Evolutionary conservation across 1,140 invertebrate species (phyloP), one percentile per base, ranked within the genome.

Genomic region (Drosophila ficusphila): DNA sequence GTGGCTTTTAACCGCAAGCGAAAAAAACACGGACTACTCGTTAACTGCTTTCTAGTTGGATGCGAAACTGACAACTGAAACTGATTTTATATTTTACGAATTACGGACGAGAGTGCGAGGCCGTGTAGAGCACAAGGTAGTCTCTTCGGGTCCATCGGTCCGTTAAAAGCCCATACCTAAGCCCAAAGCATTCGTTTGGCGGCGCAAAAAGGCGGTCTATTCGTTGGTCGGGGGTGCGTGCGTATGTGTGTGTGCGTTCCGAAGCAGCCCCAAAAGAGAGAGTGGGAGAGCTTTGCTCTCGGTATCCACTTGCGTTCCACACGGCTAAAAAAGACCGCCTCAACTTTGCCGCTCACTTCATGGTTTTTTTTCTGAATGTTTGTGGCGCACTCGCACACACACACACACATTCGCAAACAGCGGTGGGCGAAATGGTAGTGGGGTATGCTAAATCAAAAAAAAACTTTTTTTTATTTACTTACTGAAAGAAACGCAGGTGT

Each of bases 41-140:
- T 71, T 89, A 82, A 83, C 76, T 90, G 88, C 81, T 90, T 90
- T 90, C 89, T 86, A 90, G 89, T 90, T 90, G 89, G 89, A 90
- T 89, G 85, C 85, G 85, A 90, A 90, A 89, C 78, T 76, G 81
- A 89, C 81, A 90, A 90, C 79, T 90, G 89, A 90, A 90, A 90
- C 83, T 90, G 89, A 90, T 89, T 89, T 77, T n/a, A n/a, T n/a
- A n/a, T n/a, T n/a, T n/a, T n/a, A n/a, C n/a, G n/a, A n/a, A n/a
- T n/a, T n/a, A n/a, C n/a, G n/a, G n/a, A n/a, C n/a, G n/a, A n/a
- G n/a, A n/a, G n/a, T n/a, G n/a, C n/a, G n/a, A n/a, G n/a, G n/a
- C n/a, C n/a, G n/a, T n/a, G n/a, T n/a, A n/a, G n/a, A n/a, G n/a
- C n/a, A n/a, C n/a, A n/a, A n/a, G n/a, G n/a, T n/a, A n/a, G n/a